A percentile compares a stretch with the other conserved stretches of the same genome.
phyloP scores from a whole-genome alignment of 2,113 vertebrate species.

The Scolopax mira region DNA sequence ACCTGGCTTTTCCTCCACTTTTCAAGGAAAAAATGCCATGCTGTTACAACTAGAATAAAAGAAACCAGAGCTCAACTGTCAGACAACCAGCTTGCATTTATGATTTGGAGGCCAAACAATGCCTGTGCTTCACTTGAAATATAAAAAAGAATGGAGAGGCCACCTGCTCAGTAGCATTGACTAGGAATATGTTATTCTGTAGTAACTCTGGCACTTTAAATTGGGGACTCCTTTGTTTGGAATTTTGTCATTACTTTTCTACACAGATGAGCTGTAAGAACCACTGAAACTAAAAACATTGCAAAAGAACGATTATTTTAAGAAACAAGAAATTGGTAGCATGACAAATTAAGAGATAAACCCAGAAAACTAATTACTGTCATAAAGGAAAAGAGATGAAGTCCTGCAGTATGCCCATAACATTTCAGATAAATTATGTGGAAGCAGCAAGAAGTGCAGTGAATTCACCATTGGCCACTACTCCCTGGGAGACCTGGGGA shows the following conservation, averaged over 20 bases:
- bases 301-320: background rate
- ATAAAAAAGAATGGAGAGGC: background rate
- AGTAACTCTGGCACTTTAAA: background rate
- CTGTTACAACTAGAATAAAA: background rate
- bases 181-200: background rate
- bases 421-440: background rate
- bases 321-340: slow-evolving; percentile 4
- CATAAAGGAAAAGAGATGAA: background rate
- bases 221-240: background rate
- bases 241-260: background rate
- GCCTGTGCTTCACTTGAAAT: background rate
- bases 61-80: background rate
- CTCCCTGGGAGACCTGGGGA: background rate
- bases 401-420: background rate
- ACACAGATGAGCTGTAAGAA: background rate
- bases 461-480: background rate
- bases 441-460: background rate
- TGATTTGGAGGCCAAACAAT: background rate
- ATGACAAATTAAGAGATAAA: slow-evolving; percentile 18
- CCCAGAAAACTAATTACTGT: background rate
- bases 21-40: background rate
- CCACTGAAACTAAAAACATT: background rate
- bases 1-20: background rate
- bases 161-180: background rate
- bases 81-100: background rate